These are phyloP conservation scores for Phalacrocorax pelagicus DNA, from an alignment of 2,113 vertebrate genomes.

Conservation along the genomic window DNA sequence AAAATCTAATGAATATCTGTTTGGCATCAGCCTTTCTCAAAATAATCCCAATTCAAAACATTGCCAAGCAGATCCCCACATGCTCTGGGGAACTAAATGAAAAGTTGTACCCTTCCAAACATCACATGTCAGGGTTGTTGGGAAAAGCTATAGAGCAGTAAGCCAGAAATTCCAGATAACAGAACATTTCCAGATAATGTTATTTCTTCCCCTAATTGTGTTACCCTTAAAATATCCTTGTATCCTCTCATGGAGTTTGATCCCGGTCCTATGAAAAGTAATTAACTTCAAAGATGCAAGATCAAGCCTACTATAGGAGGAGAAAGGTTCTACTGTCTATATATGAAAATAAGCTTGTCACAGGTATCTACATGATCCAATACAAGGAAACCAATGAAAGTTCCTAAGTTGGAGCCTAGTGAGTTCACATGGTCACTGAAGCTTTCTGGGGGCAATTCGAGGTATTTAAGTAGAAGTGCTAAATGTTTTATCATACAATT, in stretches of 20 bases:
- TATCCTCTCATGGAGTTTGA: neutral
- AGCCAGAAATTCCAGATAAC: slow-evolving; percentile 33
- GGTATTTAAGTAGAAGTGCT: neutral
- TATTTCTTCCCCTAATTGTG: slow-evolving; percentile 41
- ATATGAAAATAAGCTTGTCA: neutral
- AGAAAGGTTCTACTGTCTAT: neutral
- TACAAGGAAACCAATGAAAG: neutral
- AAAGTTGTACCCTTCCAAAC: slow-evolving; percentile 14
- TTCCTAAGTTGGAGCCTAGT: neutral
- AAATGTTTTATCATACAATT: neutral
- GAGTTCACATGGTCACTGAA: neutral
- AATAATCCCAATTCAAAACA: neutral
- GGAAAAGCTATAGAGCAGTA: neutral
- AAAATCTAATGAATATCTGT: neutral
- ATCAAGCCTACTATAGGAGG: neutral
- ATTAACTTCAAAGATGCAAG: neutral
- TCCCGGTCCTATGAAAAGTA: neutral
- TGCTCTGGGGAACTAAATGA: neutral
- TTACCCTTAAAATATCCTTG: slow-evolving; percentile 7
- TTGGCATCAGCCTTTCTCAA: neutral
- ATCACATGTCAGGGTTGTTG: neutral
- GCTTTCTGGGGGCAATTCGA: neutral
- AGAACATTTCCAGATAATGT: slow-evolving; percentile 21
- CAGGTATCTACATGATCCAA: neutral
- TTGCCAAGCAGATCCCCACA: neutral